Evolutionary conservation across 2,888 invertebrate species (phyloP), one percentile per base, ranked within the genome.

Genomic region (Chaitophorus viminalis): DNA sequence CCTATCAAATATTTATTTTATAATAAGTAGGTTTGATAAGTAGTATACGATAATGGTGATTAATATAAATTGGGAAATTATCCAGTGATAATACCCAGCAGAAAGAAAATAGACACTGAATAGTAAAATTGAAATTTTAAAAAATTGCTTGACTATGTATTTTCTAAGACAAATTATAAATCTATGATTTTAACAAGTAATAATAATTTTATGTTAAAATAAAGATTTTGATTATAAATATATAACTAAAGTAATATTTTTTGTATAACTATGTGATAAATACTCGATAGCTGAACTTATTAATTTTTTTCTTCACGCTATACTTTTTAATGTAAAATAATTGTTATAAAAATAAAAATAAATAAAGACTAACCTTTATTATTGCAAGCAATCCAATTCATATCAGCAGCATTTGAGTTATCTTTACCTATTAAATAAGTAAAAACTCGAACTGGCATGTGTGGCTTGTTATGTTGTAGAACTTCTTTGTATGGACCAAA

Each of bases 361-460:
- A 29, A 5, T 68, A 2, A 29, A 74, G 36, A 86, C 88, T 90
- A 92, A 96, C 99, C 99, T 94, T 98, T 98, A 92, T 99, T 99
- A 82, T 95, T 94, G 92, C 99, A 99, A 14, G 99, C 99, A 95
- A 99, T 98, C 93, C 95, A 96, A 91, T 96, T 95, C 91, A 99
- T 95, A 91, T 96, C 96, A 89, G 95, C 94, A 39, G 95, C 95
- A 90, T 97, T 95, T 78, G 96, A 94, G 4, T 97, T 96, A 91
- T 99, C 99, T 88, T 96, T 95, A 0, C 99, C 99, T 76, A 99
- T 95, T 46, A 99, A 93, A 92, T 98, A 99, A 0, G 99, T 98
- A 92, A 99, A 99, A 89, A 99, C 95, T 90, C 99, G 94, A 60
- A 99, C 97, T 89, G 98, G 95, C 94, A 96, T 95, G 90, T 98